phyloP scores from a whole-genome alignment of 1,140 invertebrate species.

The Drosophila parabipectinata region DNA sequence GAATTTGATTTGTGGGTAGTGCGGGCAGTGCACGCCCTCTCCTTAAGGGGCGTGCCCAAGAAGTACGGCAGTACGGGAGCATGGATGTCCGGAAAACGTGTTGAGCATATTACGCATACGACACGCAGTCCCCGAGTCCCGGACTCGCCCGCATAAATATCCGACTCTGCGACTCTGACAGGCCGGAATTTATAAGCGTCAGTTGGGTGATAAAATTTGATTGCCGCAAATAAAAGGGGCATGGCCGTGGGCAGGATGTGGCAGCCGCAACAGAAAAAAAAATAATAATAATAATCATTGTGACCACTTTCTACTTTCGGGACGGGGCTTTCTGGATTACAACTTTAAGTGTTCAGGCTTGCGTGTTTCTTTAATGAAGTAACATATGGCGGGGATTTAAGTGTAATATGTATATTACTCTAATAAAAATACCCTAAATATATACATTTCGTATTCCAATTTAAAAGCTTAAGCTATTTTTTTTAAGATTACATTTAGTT shows the following conservation, averaged over 20 bases:
- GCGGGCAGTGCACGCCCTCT: slow-evolving; percentile 1
- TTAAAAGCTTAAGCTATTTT: no score
- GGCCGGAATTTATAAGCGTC: slow-evolving; percentile 73
- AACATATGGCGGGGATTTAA: slow-evolving; percentile 4
- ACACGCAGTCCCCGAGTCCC: slow-evolving; percentile 18
- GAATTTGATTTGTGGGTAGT: slow-evolving; percentile 62
- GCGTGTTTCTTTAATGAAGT: background rate
- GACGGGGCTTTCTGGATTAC: background rate
- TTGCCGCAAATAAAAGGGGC: slow-evolving; percentile 66
- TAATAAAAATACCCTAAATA: background rate
- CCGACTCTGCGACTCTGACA: slow-evolving; percentile 64
- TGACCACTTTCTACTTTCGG: background rate
- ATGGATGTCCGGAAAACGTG: slow-evolving; percentile 35
- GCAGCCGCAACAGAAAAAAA: background rate
- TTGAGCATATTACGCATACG: slow-evolving; percentile 72
- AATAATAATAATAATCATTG: background rate
- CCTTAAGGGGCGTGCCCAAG: background rate
- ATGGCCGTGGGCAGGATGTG: slow-evolving; percentile 3
- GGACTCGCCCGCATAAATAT: slow-evolving; percentile 57
- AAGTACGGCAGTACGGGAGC: no score
- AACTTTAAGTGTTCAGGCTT: background rate
- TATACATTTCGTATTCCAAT: no score
- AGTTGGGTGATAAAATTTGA: slow-evolving; percentile 76
- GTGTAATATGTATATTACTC: background rate
- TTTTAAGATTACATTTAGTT: no score